Evolutionary conservation across 2,888 invertebrate species (phyloP).

Genomic region (Creontiades dilutus): DNA sequence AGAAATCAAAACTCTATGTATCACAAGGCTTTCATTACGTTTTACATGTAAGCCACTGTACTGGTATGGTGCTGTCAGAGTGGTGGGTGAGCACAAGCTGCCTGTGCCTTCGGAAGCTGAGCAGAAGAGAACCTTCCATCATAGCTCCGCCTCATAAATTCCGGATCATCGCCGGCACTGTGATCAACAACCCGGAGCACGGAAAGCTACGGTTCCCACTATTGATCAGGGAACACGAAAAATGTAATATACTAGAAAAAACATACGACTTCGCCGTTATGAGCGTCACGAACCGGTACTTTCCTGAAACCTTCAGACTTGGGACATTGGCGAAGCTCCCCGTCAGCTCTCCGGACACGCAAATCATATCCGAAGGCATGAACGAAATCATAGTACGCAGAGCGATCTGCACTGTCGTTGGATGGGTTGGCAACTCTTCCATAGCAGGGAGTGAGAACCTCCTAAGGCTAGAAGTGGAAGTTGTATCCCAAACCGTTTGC

Average conservation of each 20-base stretch:
- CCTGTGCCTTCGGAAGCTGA: constrained; percentile 23
- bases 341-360: background rate
- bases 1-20: too few species aligned
- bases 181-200: background rate
- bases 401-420: background rate
- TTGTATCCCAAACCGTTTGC: background rate
- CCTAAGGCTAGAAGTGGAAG: background rate
- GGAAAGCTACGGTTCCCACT: constrained; percentile 1
- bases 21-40: too few species aligned
- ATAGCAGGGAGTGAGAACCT: background rate
- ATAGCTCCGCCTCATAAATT: background rate
- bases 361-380: background rate
- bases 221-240: background rate
- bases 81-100: constrained; percentile 38
- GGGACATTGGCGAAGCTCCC: background rate
- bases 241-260: background rate
- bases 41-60: background rate
- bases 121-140: background rate
- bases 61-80: background rate
- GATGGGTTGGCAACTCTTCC: constrained; percentile 6
- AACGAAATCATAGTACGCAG: background rate
- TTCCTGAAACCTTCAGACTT: background rate
- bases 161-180: constrained; percentile 2
- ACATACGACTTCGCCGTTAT: constrained; percentile 23
- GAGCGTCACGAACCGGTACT: background rate